Conservation (phyloP, 1,140 invertebrate genomes). For the Eupristina koningsbergeri region DNA sequence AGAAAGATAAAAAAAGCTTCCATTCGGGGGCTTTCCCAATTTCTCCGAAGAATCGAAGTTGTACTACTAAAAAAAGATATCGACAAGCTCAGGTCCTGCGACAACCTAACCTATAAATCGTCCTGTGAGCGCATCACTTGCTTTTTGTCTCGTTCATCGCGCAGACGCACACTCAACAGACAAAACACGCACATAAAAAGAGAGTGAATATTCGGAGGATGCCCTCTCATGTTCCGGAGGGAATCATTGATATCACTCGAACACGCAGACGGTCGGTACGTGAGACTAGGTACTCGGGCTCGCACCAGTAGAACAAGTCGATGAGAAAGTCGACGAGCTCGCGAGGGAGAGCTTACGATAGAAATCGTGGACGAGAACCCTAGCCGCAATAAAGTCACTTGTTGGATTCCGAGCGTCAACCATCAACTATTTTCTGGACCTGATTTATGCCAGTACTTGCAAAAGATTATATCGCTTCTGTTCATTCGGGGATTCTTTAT, state of each 20-base stretch:
- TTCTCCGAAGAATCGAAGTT: conserved; percentile 15
- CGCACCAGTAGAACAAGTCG: not conserved
- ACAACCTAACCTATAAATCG: conserved; percentile 40
- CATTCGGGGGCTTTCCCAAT: conserved; percentile 10
- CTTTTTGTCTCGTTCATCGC: not conserved
- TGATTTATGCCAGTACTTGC: conserved; percentile 54
- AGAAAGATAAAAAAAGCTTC: not conserved
- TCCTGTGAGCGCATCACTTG: not conserved
- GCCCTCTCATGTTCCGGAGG: conserved; percentile 28
- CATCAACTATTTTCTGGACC: conserved; percentile 39
- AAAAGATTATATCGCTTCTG: not conserved
- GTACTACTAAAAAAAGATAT: not conserved
- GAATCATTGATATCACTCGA: conserved; percentile 52
- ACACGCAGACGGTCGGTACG: conserved; percentile 5
- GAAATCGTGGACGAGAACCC: conserved; percentile 45
- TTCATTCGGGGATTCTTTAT: not conserved
- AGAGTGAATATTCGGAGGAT: conserved; percentile 45
- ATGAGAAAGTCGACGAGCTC: not conserved
- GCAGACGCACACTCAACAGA: not conserved
- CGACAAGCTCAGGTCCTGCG: conserved; percentile 4
- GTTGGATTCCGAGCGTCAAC: conserved; percentile 59
- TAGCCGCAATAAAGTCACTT: conserved; percentile 64
- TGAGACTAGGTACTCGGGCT: conserved; percentile 14
- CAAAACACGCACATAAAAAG: not conserved
- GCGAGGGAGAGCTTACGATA: conserved; percentile 23